Evolutionary conservation across 2,888 invertebrate genomes (phyloP), one percentile per base, ranked within the genome.

Genomic region (Aleiodes alternator): DNA sequence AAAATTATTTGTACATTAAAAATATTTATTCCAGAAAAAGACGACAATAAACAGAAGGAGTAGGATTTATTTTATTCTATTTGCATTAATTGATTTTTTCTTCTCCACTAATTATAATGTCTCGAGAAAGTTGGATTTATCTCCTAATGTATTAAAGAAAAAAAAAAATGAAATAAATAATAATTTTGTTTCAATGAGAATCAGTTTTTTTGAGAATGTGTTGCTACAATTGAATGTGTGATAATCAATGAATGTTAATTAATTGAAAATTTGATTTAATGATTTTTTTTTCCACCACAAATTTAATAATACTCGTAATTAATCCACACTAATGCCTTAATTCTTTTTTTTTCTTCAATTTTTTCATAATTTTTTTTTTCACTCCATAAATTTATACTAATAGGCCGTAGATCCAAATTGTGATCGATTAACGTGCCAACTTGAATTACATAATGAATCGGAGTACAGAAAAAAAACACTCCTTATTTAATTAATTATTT

Each of bases 1-100:
- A n/a, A 38, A 29, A 48, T 34, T 11, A 57, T 72, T 69, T 34
- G 11, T 78, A 79, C 75, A 83, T 86, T 85, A 83, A 85, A 86
- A 87, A 87, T 87, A 87, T 87, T 87, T 87, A 87, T 87, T 87
- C 84, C 81, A 77, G 83, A 84, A 86, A 86, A 82, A 83, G 83
- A 87, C 82, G 82, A 80, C 80, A 82, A 80, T 82, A 77, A 82
- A 68, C 14, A 48, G 31, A 73, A 57, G 31, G n/a, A 69, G 74
- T n/a, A n/a, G n/a, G 66, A 71, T 53, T 73, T 79, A 66, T 23
- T n/a, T 55, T 76, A 55, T 51, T 66, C 43, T 34, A 23, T 51
- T 48, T 70, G 51, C 9, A n/a, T 23, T 69, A 29, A 48, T 11
- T 14, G 16, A 50, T 68, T 59, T 34, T 66, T 43, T 14, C n/a